These are phyloP conservation scores for Noctilio leporinus DNA, from an alignment of 2,113 vertebrate genomes.

Conservation along the genomic window DNA sequence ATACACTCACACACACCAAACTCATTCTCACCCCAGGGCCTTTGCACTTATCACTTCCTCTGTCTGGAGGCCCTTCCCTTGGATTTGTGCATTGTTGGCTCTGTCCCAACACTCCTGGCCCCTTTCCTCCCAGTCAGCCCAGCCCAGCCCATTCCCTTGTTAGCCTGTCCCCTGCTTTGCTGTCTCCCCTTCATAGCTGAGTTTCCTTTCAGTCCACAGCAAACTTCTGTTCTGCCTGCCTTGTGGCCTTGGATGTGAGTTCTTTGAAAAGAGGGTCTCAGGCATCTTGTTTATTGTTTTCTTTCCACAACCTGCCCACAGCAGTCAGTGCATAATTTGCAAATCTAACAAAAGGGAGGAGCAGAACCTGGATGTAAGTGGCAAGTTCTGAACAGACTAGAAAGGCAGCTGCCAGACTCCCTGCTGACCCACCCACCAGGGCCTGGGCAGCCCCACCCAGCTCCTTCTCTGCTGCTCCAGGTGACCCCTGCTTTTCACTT, in stretches of 20 bases:
- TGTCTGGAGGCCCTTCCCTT: too few species aligned
- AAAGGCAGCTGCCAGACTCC: fast-evolving
- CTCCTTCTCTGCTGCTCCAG: too few species aligned
- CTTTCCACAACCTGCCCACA: not conserved
- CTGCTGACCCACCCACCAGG: not conserved
- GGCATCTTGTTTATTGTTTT: not conserved
- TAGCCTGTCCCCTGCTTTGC: not conserved
- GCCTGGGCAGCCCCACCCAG: too few species aligned
- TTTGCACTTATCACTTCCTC: not conserved
- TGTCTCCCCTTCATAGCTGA: not conserved
- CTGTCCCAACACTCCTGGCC: not conserved
- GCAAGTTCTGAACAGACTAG: not conserved
- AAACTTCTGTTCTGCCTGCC: not conserved
- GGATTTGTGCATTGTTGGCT: not conserved
- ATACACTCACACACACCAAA: not conserved
- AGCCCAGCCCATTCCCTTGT: too few species aligned
- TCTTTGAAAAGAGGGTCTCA: not conserved
- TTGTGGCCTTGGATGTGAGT: not conserved
- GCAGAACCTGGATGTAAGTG: not conserved
- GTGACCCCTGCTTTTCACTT: too few species aligned
- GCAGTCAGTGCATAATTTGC: not conserved
- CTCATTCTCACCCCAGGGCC: not conserved
- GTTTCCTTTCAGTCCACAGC: not conserved
- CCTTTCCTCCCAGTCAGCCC: not conserved
- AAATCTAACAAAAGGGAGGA: not conserved